Base-by-base conservation (phyloP, 2,113 vertebrate genomes). In the Haplotaxodon microlepis region DNA sequence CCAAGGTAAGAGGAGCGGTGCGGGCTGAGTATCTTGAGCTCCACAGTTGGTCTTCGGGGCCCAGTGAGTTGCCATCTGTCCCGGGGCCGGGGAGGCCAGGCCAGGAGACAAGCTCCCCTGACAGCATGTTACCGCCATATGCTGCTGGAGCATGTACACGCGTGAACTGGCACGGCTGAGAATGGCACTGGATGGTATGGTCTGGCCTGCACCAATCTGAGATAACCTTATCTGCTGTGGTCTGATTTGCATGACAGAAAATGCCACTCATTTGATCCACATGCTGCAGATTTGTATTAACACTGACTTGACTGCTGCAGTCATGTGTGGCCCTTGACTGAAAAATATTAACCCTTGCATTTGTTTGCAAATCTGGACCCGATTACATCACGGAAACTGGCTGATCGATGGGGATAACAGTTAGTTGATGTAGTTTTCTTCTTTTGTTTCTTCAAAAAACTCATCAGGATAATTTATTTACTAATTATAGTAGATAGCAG, bases 51-150 rank as follows among this genome's bases (percentile, higher is more conserved):
- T 95, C 93, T 96, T 96, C 90, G 96, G 97, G 96, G 97, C 95
- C 95, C 95, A 97, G 94, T 94, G 97, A 97, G 96, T 95, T 90
- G 92, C 97, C 97, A 98, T 97, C 97, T 97, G 97, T 97, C 97
- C 96, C 94, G 90, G 94, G 95, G 95, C 94, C 93, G 93, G 93
- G 94, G 93, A 93, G 90, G 95, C 95, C 90, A 82, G 88, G 96
- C 95, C 96, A 96, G 94, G 96, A 96, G 97, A 96, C 95, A 87
- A 93, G 94, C 96, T 95, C 96, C 95, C 92, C 96, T 96, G 92
- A 95, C 97, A 97, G 96, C 92, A 86, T 96, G 95, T 92, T 97
- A 85, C 92, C 71, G 90, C 97, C 97, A 97, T 97, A 97, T 97
- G 97, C 95, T 96, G 86, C 85, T 92, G 89, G 90, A 93, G 84